Evolutionary conservation across 2,113 vertebrate genomes (phyloP).

Genomic region (Tragelaphus buxtoni): DNA sequence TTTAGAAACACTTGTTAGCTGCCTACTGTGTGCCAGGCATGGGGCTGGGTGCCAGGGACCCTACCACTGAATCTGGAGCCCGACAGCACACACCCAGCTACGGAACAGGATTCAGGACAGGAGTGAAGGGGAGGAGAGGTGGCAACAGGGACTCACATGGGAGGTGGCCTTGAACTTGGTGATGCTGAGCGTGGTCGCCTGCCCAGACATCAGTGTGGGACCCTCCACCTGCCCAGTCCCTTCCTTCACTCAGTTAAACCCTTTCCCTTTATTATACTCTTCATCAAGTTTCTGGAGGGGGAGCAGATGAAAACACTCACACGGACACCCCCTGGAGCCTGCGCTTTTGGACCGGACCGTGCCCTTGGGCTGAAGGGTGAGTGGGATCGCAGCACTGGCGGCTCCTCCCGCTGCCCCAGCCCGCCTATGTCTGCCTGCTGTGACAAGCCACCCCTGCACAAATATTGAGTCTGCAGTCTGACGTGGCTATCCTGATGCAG

Average conservation of each 20-base stretch:
- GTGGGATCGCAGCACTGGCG: accelerated
- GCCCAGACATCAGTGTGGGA: neutral
- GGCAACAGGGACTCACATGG: neutral
- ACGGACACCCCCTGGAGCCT: neutral
- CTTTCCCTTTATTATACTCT: neutral
- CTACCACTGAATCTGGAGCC: neutral
- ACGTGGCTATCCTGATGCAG: accelerated
- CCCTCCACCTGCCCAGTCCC: neutral
- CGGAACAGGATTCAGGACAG: neutral
- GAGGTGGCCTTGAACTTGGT: neutral
- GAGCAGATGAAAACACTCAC: neutral
- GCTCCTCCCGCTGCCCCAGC: accelerated
- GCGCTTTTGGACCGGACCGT: neutral
- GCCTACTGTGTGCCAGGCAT: neutral
- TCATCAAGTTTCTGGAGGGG: neutral
- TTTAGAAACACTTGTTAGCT: neutral
- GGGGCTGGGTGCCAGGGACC: neutral
- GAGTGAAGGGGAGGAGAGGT: neutral
- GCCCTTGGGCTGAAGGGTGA: neutral
- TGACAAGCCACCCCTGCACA: accelerated
- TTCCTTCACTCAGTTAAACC: neutral
- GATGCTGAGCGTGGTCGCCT: neutral
- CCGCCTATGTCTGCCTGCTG: accelerated
- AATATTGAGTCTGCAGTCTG: accelerated
- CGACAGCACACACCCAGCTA: neutral